Evolutionary conservation across 2,888 invertebrate genomes (phyloP).

Genomic region (Eugnorisma glareosa): DNA sequence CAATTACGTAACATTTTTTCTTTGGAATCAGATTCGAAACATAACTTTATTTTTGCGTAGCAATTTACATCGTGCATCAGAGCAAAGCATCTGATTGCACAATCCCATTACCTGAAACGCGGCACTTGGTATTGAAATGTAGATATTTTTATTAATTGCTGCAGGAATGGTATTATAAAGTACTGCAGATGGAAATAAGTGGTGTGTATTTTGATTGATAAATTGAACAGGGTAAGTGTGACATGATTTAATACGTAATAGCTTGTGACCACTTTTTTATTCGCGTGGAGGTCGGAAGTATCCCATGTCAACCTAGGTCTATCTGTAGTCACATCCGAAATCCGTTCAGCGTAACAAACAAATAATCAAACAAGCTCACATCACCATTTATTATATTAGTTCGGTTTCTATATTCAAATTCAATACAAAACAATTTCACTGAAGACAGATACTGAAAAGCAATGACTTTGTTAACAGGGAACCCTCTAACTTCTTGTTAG

Average conservation of each 20-base stretch:
- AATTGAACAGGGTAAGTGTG: background rate
- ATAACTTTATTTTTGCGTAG: background rate
- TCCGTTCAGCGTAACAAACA: background rate
- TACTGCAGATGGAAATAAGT: background rate
- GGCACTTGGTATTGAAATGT: conserved; percentile 2
- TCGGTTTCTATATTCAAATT: background rate
- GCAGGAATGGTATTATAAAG: background rate
- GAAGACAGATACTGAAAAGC: conserved; percentile 4
- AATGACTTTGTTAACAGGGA: background rate
- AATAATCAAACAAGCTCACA: background rate
- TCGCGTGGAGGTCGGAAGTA: background rate
- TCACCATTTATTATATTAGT: background rate
- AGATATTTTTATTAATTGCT: background rate
- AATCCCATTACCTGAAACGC: background rate
- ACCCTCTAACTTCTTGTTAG: conserved; percentile 13
- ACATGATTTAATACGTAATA: background rate
- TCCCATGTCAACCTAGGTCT: background rate
- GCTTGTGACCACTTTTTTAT: background rate
- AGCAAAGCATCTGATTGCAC: background rate
- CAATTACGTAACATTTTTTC: background rate
- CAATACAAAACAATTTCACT: background rate
- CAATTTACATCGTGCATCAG: background rate
- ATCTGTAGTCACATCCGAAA: background rate
- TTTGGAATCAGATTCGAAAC: background rate
- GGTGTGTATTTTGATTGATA: background rate